These are phyloP conservation scores for Botrylloides violaceus DNA, from an alignment of 23 tunicate species.

Conservation along the genomic window DNA sequence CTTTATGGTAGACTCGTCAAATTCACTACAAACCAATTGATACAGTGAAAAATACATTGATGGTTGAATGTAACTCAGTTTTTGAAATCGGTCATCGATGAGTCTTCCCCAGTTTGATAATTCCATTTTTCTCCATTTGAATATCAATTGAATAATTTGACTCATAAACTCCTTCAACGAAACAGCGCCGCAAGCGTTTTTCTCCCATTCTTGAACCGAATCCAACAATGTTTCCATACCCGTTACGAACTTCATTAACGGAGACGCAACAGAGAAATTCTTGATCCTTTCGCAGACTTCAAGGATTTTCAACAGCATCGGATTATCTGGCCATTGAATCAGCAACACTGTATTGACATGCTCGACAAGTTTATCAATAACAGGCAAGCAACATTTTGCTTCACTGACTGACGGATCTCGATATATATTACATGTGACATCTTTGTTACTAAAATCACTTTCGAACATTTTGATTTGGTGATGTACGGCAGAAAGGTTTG, in stretches of 20 bases:
- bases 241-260: slow-evolving; percentile 58
- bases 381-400: slow-evolving; percentile 36
- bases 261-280: slow-evolving; percentile 39
- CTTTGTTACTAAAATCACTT: not conserved
- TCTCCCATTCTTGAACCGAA: slow-evolving; percentile 84
- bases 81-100: slow-evolving; percentile 33
- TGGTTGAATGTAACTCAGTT: not conserved
- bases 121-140: slow-evolving; percentile 80
- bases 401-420: slow-evolving; percentile 27
- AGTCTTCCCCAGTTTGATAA: slow-evolving; percentile 57
- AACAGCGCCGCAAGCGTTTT: slow-evolving; percentile 42
- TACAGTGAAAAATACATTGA: slow-evolving; percentile 4
- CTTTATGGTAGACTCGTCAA: not conserved
- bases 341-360: slow-evolving; percentile 18
- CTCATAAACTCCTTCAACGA: slow-evolving; percentile 45
- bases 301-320: slow-evolving; percentile 36
- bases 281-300: slow-evolving; percentile 34
- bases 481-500: not conserved
- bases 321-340: slow-evolving; percentile 64
- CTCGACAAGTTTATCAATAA: slow-evolving; percentile 26
- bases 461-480: not conserved
- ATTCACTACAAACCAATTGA: slow-evolving; percentile 32
- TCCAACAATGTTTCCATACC: slow-evolving; percentile 53
- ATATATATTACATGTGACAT: slow-evolving; percentile 31
- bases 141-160: slow-evolving; percentile 36